Evolutionary conservation across 2,888 invertebrate genomes (phyloP).

Genomic region (Athetis lepigone): DNA sequence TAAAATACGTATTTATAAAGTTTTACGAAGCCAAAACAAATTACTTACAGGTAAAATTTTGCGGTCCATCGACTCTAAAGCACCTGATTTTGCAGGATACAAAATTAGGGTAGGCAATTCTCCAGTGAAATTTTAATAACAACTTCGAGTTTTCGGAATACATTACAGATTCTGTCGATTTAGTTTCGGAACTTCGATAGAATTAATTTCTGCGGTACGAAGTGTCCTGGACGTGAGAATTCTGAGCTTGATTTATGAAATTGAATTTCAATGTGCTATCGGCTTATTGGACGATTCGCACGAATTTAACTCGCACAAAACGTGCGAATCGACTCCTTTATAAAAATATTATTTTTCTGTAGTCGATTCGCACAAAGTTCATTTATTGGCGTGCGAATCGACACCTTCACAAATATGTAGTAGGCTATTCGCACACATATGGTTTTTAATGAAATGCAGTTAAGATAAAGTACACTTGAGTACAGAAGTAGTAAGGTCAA

Average conservation of each 20-base stretch:
- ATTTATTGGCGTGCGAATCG: no score
- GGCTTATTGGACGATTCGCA: no score
- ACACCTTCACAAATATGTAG: no score
- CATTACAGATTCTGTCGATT: conserved; percentile 39
- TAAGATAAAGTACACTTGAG: no score
- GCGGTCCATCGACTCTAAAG: conserved; percentile 43
- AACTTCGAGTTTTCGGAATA: conserved; percentile 24
- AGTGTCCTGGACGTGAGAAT: conserved; percentile 2
- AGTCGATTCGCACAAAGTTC: no score
- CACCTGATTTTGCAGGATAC: conserved; percentile 50
- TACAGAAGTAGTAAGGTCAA: no score
- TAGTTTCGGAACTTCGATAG: conserved; percentile 35
- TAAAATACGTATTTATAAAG: conserved; percentile 39
- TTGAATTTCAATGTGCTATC: conserved; percentile 38
- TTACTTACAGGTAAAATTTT: conserved; percentile 33
- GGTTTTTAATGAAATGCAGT: no score
- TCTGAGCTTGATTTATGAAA: conserved; percentile 33
- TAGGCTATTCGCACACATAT: no score
- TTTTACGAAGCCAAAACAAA: conserved; percentile 36
- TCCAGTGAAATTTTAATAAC: conserved; percentile 50
- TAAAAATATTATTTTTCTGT: no score
- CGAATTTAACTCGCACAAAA: no score
- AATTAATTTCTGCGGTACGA: conserved; percentile 41
- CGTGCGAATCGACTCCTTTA: no score
- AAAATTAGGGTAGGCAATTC: conserved; percentile 43